Base-by-base conservation (phyloP, 2,888 invertebrate species). In the Eupithecia exiguata region DNA sequence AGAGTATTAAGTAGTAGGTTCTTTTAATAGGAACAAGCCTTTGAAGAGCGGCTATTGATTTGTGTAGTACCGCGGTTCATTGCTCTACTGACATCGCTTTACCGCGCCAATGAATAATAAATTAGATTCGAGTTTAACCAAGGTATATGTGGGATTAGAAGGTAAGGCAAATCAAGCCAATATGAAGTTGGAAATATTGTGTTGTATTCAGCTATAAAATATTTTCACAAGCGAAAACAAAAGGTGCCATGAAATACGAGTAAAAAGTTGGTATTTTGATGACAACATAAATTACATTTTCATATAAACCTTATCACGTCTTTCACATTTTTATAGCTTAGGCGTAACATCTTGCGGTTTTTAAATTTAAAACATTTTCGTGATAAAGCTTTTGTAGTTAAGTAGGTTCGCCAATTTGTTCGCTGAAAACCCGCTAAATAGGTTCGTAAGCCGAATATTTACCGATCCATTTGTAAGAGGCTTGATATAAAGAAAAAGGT, bases 281-380 rank as follows among this genome's bases (percentile, higher is more conserved):
- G 79, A 78, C 77, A 77, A 72, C 76, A 79, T 80, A 82, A 82
- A 80, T 80, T 78, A 79, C 74, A 73, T 77, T 77, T 76, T 77
- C 77, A 76, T 80, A 75, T 78, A 81, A 81, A 80, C 78, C 78
- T 80, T 82, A 81, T 80, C 81, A 79, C 76, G 75, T 73, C 76
- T 76, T 79, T 74, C 76, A 76, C 77, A 78, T 80, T 80, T 82
- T 81, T 81, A 80, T 81, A 74, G 80, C 79, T 76, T 74, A 79
- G 73, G 68, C 77, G 78, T 77, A 76, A 73, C 71, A 78, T 65
- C 78, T 78, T 78, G 76, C 70, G 76, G 71, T 79, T 79, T 76
- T 79, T 75, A 77, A 79, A 80, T 77, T 78, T 77, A 74, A 78
- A 79, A 63, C 63, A 75, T 77, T 77, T 74, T 78, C 77, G 58